phyloP scores from a whole-genome alignment of 2,797 vertebrate genomes.

The Adrianichthys oophorus region DNA sequence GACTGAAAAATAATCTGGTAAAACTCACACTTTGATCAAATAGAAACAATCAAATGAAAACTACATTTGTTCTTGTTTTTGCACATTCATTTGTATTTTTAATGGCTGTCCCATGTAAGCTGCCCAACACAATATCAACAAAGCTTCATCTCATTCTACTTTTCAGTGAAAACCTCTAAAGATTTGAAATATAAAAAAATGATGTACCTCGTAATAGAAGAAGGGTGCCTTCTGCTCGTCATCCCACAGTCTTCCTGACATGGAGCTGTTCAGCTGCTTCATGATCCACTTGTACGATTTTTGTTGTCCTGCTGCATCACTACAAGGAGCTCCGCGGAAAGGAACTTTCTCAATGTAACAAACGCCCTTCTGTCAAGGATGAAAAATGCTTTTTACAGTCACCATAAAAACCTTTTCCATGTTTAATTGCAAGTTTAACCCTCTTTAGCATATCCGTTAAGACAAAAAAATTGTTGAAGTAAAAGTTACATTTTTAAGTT shows the following conservation, averaged over 20 bases:
- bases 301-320: conserved; percentile 88
- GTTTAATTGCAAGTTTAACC: not conserved
- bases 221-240: conserved; percentile 84
- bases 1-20: no score
- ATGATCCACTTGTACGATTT: conserved; percentile 85
- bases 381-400: not conserved
- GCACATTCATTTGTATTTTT: no score
- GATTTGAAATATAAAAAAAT: not conserved
- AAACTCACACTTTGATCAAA: no score
- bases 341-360: conserved; percentile 84
- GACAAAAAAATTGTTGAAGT: no score
- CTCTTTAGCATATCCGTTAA: no score
- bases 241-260: conserved; percentile 87
- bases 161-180: no score
- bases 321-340: conserved; percentile 90
- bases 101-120: no score
- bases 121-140: no score
- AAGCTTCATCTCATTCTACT: no score
- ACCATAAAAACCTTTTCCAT: not conserved
- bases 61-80: no score
- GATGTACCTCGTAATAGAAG: conserved; percentile 87
- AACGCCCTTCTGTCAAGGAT: conserved; percentile 74
- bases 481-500: no score
- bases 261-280: conserved; percentile 84
- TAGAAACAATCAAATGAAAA: no score